phyloP scores from a whole-genome alignment of 2,113 vertebrate species.

The Scomber japonicus region DNA sequence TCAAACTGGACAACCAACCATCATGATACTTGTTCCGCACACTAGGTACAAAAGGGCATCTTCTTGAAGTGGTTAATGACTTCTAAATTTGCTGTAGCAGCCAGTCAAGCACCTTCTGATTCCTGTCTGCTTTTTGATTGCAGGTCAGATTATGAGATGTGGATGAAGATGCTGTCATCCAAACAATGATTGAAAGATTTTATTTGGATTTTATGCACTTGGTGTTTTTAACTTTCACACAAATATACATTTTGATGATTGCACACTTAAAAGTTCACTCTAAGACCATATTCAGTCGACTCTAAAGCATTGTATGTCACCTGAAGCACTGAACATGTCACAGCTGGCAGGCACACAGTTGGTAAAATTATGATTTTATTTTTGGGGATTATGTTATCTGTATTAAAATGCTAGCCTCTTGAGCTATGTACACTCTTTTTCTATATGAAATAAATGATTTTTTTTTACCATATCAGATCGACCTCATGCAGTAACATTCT shows the following conservation, averaged over 20 bases:
- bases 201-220: not conserved
- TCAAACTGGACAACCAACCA: slow-evolving; percentile 60
- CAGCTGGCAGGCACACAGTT: too few relatives aligned
- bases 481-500: not conserved
- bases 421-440: not conserved
- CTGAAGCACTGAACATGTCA: not conserved
- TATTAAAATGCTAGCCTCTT: not conserved
- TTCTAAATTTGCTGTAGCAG: not conserved
- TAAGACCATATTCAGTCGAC: not conserved
- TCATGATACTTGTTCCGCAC: slow-evolving; percentile 76
- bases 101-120: not conserved
- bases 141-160: slow-evolving; percentile 73
- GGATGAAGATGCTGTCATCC: slow-evolving; percentile 64
- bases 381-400: not conserved
- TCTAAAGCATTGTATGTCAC: not conserved
- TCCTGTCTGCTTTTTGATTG: not conserved
- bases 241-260: not conserved
- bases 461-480: not conserved
- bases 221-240: not conserved
- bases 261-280: slow-evolving; percentile 6
- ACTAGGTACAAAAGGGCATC: slow-evolving; percentile 61
- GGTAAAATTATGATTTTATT: not conserved
- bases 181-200: slow-evolving; percentile 8
- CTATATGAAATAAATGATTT: not conserved
- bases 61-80: not conserved